Base-by-base conservation (phyloP, 2,113 vertebrate species). In the Naja naja region DNA sequence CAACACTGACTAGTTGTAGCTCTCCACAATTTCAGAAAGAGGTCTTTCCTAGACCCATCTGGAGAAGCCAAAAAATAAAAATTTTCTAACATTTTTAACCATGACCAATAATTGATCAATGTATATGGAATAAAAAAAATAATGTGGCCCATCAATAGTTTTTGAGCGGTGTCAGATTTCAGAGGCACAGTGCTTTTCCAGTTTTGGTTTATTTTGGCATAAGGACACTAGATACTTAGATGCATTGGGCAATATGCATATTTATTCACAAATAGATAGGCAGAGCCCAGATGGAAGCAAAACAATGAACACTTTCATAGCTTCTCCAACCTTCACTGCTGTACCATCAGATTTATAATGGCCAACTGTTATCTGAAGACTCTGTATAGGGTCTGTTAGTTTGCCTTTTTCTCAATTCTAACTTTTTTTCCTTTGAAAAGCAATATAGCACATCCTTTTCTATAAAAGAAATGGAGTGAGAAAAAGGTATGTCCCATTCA, bases 51-150 rank as follows among this genome's bases (percentile, higher is more conserved):
- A 39, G 30, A 43, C 18, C 34, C 18, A 43, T 81, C n/a, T 43
- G 18, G 74, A 81, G 16, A n/a, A 53, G 16, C 1, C 30, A n/a
- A 7, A 43, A 43, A 58, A 27, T 43, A 25, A 27, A 89, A 23
- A n/a, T 18, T 27, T 81, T 81, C 90, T 90, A 45, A 49, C 92
- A 94, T 18, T 90, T 95, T 81, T 88, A 85, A 87, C 93, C 25
- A 58, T 69, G 92, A 94, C 93, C 92, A 90, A 94, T 95, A 94
- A 92, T 8, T 64, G 34, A 30, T 20, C 94, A 88, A 88, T 43
- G 0, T 92, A 39, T 8, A 60, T 39, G 0, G 2, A 0, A 6
- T 90, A 60, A 45, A 88, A 88, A 55, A 22, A 69, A 49, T 64
- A 23, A 56, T 43, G 34, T 58, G 22, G 34, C 23, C 30, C 9